Conservation (phyloP, 2,113 vertebrate species). For the Bubo blakistoni region DNA sequence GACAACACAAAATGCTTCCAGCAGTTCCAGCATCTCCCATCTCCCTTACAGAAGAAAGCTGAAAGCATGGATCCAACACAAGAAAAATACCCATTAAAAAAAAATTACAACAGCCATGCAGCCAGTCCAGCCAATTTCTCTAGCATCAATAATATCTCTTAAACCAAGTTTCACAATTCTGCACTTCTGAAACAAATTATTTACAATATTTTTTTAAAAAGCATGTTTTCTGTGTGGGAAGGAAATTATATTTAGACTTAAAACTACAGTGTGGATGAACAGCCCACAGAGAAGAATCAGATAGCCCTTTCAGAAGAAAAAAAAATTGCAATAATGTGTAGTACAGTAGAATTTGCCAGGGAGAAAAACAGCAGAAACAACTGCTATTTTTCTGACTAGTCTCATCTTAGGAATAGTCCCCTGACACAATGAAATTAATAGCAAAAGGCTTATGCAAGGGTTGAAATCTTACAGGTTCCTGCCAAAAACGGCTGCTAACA, state of each 20-base stretch:
- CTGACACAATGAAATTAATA: background rate
- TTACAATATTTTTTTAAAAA: background rate
- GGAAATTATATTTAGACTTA: slow-evolving; percentile 40
- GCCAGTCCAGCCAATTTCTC: background rate
- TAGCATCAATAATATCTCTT: background rate
- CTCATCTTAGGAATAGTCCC: background rate
- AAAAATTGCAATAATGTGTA: background rate
- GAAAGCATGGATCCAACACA: background rate
- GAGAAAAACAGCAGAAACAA: background rate
- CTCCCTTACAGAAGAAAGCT: background rate
- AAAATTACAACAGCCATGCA: background rate
- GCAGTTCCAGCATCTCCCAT: background rate
- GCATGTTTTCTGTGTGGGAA: background rate
- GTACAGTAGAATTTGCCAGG: background rate
- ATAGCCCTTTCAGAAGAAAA: background rate
- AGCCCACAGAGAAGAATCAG: background rate
- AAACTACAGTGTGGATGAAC: background rate
- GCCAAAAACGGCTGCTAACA: background rate
- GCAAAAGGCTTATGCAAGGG: background rate
- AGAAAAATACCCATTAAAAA: background rate
- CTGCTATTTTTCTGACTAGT: background rate
- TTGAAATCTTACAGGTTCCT: background rate
- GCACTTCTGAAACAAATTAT: background rate
- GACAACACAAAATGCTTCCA: background rate
- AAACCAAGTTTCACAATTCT: background rate